Conservation (phyloP, 1,140 invertebrate species). For the Capitella teleta region DNA sequence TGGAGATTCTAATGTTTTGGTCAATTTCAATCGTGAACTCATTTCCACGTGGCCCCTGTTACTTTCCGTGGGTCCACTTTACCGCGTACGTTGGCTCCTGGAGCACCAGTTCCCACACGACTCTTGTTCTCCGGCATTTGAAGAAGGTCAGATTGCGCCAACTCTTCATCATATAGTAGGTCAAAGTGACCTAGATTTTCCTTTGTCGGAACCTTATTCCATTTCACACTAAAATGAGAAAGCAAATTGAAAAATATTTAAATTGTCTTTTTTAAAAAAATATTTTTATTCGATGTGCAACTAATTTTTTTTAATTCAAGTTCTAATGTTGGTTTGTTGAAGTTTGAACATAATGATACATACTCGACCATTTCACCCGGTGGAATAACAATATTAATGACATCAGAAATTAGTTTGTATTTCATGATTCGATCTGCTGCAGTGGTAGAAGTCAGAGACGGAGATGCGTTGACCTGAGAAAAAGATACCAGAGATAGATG, state of each 20-base stretch:
- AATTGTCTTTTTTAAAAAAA: not conserved
- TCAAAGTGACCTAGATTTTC: slow-evolving; percentile 81
- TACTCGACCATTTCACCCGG: slow-evolving; percentile 75
- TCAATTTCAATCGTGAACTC: too few relatives aligned
- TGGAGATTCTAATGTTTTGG: too few relatives aligned
- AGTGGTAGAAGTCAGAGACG: slow-evolving; percentile 85
- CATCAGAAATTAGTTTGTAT: slow-evolving; percentile 89
- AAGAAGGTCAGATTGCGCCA: slow-evolving; percentile 30
- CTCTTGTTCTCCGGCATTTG: slow-evolving; percentile 21
- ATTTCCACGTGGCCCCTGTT: too few relatives aligned
- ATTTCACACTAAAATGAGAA: slow-evolving; percentile 55
- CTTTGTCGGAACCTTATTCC: slow-evolving; percentile 72
- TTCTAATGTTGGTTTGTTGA: too few relatives aligned
- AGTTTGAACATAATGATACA: not conserved
- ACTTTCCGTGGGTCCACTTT: too few relatives aligned
- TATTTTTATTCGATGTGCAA: not conserved
- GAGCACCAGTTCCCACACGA: slow-evolving; percentile 19
- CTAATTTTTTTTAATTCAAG: not conserved
- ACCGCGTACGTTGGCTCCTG: too few relatives aligned
- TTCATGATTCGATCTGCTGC: slow-evolving; percentile 91
- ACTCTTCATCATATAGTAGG: slow-evolving; percentile 50
- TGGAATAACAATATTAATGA: slow-evolving; percentile 79
- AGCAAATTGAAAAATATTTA: slow-evolving; percentile 1
- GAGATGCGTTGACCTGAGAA: slow-evolving; percentile 85
- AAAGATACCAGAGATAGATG: too few relatives aligned